Evolutionary conservation across 1,140 invertebrate genomes (phyloP).

Genomic region (Drosophila kepulauana): DNA sequence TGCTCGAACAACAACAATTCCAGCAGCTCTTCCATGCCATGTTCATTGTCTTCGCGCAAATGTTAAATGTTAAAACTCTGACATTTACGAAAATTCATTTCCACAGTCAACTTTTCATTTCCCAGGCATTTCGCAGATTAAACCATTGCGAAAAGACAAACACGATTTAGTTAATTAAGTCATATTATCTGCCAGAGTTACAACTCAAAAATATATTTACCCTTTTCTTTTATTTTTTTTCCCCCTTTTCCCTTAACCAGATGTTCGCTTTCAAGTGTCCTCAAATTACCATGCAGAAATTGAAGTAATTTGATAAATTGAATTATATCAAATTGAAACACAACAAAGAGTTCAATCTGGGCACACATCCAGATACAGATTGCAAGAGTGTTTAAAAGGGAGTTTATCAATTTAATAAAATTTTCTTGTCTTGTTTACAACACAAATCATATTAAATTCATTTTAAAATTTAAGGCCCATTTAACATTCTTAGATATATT

Average conservation of each 20-base stretch:
- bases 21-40: conserved; percentile 6
- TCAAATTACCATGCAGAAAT: conserved; percentile 5
- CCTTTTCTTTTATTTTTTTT: not conserved
- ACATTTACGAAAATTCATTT: not conserved
- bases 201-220: not conserved
- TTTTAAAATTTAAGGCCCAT: no score
- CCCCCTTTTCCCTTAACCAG: not conserved
- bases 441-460: no score
- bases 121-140: not conserved
- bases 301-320: conserved; percentile 7
- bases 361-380: no score
- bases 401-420: no score
- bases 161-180: conserved; percentile 38
- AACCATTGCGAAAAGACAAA: conserved; percentile 9
- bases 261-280: not conserved
- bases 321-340: not conserved
- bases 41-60: conserved; percentile 15
- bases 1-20: not conserved
- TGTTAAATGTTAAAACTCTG: not conserved
- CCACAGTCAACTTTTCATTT: not conserved
- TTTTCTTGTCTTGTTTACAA: no score
- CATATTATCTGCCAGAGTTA: conserved; percentile 1
- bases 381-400: no score
- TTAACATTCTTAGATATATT: no score
- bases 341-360: not conserved